phyloP scores from a whole-genome alignment of 1,140 invertebrate species.

The Sminthurinus signatus region DNA sequence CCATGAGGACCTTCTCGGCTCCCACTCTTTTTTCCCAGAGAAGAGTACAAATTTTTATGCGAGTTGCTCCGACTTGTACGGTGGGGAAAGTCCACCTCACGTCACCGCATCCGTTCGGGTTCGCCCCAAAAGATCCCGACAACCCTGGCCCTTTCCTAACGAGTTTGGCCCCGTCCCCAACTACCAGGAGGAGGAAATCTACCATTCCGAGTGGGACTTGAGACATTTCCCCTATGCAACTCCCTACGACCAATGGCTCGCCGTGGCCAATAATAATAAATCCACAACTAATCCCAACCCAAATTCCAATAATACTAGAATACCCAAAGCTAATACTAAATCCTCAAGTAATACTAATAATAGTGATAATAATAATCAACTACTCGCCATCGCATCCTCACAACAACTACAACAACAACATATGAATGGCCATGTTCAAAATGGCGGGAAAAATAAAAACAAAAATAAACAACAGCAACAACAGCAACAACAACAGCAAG shows the following conservation, averaged over 20 bases:
- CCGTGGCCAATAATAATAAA: constrained; percentile 20
- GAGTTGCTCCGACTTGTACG: constrained; percentile 36
- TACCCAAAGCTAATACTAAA: neutral
- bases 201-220: constrained; percentile 41
- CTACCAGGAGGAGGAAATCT: constrained; percentile 33
- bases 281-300: no score
- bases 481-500: neutral
- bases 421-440: no score
- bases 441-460: no score
- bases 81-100: constrained; percentile 15
- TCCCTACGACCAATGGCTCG: constrained; percentile 39
- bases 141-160: constrained; percentile 30
- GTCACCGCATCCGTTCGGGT: constrained; percentile 38
- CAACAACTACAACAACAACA: no score
- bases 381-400: no score
- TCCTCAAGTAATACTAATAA: neutral
- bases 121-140: constrained; percentile 34
- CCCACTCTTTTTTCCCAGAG: constrained; percentile 41
- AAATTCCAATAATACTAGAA: no score
- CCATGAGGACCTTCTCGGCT: constrained; percentile 19
- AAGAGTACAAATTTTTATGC: constrained; percentile 38
- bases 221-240: constrained; percentile 37
- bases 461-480: neutral
- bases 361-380: neutral
- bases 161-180: constrained; percentile 39